Evolutionary conservation across 2,797 vertebrate genomes (phyloP).

Genomic region (Phalloptychus januarius): DNA sequence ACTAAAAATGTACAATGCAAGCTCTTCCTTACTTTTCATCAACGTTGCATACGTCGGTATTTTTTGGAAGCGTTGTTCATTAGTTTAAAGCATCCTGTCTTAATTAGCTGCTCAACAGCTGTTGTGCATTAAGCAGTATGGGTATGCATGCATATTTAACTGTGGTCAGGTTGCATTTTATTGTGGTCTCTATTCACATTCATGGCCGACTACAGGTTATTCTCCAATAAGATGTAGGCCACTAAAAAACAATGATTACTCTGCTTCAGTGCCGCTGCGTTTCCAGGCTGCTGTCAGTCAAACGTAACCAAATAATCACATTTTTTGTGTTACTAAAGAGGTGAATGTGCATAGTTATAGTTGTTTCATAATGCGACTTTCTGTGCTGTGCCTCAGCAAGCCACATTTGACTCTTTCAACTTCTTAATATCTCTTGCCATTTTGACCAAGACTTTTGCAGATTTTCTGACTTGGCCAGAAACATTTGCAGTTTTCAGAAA

Average conservation of each 20-base stretch:
- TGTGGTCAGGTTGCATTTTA: background rate
- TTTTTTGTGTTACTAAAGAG: background rate
- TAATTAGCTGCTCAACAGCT: slow-evolving; percentile 19
- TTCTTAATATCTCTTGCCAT: background rate
- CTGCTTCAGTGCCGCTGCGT: background rate
- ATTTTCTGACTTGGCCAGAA: background rate
- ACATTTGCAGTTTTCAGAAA: background rate
- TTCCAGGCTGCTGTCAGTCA: slow-evolving; percentile 1
- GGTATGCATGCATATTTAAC: slow-evolving; percentile 11
- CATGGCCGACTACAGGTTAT: slow-evolving; percentile 6
- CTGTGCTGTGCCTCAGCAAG: background rate
- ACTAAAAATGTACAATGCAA: too few species aligned
- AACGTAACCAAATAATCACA: background rate
- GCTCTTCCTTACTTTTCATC: background rate
- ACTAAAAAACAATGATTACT: slow-evolving; percentile 5
- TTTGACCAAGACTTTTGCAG: background rate
- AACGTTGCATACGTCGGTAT: background rate
- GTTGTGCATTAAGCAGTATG: slow-evolving; percentile 9
- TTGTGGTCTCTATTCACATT: slow-evolving; percentile 8
- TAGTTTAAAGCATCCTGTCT: background rate
- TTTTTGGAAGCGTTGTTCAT: background rate
- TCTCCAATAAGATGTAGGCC: slow-evolving; percentile 3
- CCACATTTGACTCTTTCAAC: background rate
- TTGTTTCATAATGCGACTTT: background rate
- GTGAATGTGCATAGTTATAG: background rate